phyloP scores from a whole-genome alignment of 2,113 vertebrate genomes.

The Himantopus leucocephalus region DNA sequence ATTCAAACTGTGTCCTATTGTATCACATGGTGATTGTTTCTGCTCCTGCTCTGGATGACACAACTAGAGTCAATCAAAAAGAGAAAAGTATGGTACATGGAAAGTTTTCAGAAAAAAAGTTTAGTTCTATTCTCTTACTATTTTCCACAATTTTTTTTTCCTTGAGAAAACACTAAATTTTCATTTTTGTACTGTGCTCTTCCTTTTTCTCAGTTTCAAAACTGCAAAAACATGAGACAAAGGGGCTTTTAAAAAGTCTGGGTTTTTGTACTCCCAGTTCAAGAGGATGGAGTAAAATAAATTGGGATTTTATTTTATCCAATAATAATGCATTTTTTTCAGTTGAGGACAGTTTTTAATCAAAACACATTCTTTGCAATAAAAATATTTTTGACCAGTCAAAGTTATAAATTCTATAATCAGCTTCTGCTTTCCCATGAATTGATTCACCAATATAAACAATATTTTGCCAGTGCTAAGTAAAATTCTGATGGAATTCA shows the following conservation, averaged over 20 bases:
- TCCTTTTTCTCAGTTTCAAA: not conserved
- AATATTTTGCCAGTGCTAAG: not conserved
- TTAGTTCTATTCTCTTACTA: not conserved
- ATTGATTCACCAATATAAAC: not conserved
- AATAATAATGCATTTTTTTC: not conserved
- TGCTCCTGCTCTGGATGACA: not conserved
- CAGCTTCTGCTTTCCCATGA: not conserved
- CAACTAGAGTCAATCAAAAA: not conserved
- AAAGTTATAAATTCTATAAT: not conserved
- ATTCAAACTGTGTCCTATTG: not conserved
- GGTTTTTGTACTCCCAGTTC: accelerated
- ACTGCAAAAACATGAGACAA: not conserved
- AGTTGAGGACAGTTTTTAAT: not conserved
- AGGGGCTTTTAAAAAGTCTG: not conserved
- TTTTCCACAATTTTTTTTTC: not conserved
- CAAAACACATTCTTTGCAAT: accelerated
- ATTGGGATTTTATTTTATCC: not conserved
- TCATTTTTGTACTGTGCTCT: not conserved
- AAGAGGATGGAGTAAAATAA: not conserved
- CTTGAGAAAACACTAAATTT: not conserved
- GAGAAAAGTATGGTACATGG: not conserved
- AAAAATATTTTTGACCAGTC: not conserved
- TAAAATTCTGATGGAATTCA: not conserved
- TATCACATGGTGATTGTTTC: not conserved
- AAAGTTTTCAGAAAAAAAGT: not conserved